A percentile compares a stretch with the other conserved stretches of the same genome.
Evolutionary conservation across 2,113 vertebrate genomes (phyloP).

Genomic region (human (Homo sapiens)): DNA sequence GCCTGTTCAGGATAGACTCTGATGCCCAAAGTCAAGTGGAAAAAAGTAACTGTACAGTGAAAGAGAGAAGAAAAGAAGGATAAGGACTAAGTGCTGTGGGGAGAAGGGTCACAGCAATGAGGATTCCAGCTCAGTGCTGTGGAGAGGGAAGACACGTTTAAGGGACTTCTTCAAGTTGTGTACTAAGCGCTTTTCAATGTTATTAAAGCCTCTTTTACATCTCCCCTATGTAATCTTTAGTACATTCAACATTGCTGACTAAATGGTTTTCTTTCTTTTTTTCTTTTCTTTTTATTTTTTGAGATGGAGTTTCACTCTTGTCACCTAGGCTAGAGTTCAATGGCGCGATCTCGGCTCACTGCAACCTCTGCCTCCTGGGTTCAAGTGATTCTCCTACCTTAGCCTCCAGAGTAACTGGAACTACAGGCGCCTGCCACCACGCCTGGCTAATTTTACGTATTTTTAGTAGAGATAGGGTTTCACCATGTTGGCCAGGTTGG

Average conservation of each 20-base stretch:
- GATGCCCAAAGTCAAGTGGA: background rate
- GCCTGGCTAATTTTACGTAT: no score
- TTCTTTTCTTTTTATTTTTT: no score
- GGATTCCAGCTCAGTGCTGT: background rate
- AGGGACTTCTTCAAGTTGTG: background rate
- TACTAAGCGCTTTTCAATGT: background rate
- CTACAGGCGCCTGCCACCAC: no score
- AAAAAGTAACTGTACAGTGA: background rate
- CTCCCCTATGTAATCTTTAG: background rate
- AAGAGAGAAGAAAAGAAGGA: background rate
- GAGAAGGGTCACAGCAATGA: background rate
- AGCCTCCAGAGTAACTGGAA: no score
- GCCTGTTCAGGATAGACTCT: background rate
- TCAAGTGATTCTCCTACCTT: no score
- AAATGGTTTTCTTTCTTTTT: background rate
- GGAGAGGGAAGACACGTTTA: background rate
- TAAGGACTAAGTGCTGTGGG: background rate
- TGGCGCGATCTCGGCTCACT: no score
- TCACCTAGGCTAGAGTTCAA: no score
- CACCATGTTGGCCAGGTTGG: no score
- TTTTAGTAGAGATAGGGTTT: no score
- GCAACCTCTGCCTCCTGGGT: no score
- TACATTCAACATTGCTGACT: background rate
- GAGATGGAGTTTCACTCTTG: no score
- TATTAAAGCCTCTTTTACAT: background rate